phyloP scores from a whole-genome alignment of 2,888 invertebrate genomes.

The Oxycera nigricornis region DNA sequence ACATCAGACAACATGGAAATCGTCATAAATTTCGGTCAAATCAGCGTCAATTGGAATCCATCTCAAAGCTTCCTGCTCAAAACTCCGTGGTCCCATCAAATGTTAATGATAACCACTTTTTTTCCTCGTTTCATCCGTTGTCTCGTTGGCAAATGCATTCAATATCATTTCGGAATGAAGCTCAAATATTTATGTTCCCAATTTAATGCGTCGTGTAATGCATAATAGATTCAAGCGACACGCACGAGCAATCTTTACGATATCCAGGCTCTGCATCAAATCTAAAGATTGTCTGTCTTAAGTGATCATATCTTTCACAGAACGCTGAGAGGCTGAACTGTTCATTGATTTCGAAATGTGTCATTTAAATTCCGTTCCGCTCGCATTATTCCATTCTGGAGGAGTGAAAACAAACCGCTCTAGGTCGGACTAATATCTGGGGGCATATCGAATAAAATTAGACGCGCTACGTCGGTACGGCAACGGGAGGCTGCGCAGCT shows the following conservation, averaged over 20 bases:
- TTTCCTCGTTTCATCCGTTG: background rate
- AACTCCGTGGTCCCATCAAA: background rate
- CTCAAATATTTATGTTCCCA: background rate
- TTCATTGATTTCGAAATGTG: background rate
- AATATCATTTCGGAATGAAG: background rate
- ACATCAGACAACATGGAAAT: background rate
- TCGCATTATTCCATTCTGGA: background rate
- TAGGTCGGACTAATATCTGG: background rate
- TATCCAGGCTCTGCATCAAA: background rate
- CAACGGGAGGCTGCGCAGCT: background rate
- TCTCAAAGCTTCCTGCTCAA: background rate
- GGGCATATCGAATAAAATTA: background rate
- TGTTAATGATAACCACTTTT: background rate
- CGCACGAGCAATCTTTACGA: background rate
- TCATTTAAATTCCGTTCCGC: background rate
- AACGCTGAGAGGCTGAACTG: background rate
- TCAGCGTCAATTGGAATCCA: background rate
- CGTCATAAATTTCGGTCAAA: background rate
- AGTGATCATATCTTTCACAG: background rate
- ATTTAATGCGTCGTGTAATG: background rate
- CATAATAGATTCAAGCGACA: background rate
- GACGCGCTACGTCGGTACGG: background rate
- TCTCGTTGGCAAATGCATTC: background rate
- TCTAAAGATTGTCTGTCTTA: constrained; percentile 1
- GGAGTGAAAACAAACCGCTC: background rate